Percentiles rank a stretch among this genome's conserved stretches.
These are phyloP conservation scores for Anniella stebbinsi DNA, from an alignment of 2,797 vertebrate species.

Conservation along the genomic window DNA sequence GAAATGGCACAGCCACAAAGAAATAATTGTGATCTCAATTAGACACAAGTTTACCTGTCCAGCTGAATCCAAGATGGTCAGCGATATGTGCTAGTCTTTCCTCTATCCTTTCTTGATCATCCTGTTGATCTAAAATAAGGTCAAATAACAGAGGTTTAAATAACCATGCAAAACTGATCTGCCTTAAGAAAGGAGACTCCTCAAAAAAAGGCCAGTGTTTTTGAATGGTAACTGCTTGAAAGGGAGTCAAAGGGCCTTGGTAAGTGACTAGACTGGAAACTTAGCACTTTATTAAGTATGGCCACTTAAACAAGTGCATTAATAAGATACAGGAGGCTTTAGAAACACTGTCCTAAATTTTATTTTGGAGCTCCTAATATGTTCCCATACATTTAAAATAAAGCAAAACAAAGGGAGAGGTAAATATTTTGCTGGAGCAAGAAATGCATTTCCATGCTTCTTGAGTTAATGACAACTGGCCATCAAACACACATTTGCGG, in stretches of 20 bases:
- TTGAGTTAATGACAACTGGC: conserved; percentile 35
- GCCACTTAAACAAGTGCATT: background rate
- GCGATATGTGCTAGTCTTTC: conserved; percentile 92
- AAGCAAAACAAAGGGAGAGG: conserved; percentile 19
- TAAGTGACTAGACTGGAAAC: background rate
- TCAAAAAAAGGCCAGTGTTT: conserved; percentile 32
- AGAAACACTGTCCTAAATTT: conserved; percentile 32
- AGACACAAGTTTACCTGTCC: conserved; percentile 86
- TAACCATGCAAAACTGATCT: conserved; percentile 20
- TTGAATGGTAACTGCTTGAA: background rate
- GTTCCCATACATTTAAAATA: conserved; percentile 2
- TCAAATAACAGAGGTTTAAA: conserved; percentile 78
- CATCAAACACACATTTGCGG: background rate
- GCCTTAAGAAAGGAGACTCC: conserved; percentile 56
- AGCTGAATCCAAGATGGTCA: conserved; percentile 98
- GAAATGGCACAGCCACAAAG: background rate
- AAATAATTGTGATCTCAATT: background rate
- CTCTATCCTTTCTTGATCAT: conserved; percentile 90
- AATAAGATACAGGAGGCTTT: background rate
- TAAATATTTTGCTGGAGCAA: conserved; percentile 12
- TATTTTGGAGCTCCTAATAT: conserved; percentile 33
- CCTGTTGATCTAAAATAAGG: conserved; percentile 90
- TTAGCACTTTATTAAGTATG: conserved; percentile 31
- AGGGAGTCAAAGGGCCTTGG: background rate
- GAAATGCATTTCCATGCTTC: conserved; percentile 56